Evolutionary conservation across 2,113 vertebrate genomes (phyloP).

Genomic region (Zootoca vivipara): DNA sequence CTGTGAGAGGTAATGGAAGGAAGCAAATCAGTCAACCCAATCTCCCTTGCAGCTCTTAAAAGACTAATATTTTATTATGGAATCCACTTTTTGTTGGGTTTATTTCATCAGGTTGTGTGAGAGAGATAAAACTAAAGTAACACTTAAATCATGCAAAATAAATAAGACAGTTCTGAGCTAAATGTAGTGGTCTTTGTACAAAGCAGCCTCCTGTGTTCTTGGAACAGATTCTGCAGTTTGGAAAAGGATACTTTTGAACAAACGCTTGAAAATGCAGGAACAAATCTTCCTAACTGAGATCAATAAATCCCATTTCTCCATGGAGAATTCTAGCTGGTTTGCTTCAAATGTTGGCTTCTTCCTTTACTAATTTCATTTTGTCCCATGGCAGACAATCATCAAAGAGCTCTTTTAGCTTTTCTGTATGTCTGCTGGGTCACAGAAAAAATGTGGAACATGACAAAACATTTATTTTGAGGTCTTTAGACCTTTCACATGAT

Average conservation of each 20-base stretch:
- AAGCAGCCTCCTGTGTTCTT: neutral
- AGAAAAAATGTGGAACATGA: constrained; percentile 12
- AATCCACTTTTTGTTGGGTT: too few species aligned
- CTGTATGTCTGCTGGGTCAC: accelerated
- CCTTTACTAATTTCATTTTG: neutral
- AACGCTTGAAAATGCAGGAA: neutral
- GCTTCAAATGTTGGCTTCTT: constrained; percentile 8
- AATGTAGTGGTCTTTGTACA: neutral
- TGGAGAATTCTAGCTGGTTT: neutral
- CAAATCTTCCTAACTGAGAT: neutral
- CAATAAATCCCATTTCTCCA: constrained; percentile 6
- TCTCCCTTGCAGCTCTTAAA: too few species aligned
- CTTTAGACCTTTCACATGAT: neutral
- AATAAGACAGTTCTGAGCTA: neutral
- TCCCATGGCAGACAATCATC: neutral
- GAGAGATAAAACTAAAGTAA: too few species aligned
- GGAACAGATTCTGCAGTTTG: neutral
- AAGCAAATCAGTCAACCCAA: too few species aligned
- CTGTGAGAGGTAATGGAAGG: too few species aligned
- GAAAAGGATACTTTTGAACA: neutral
- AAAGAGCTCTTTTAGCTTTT: neutral
- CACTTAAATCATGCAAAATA: too few species aligned
- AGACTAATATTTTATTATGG: too few species aligned
- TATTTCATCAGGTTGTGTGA: too few species aligned
- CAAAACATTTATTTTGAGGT: neutral